A percentile compares a stretch with the other conserved stretches of the same genome.
These are phyloP conservation scores for Zosterops japonicus DNA, from an alignment of 2,113 vertebrate species.

Conservation along the genomic window DNA sequence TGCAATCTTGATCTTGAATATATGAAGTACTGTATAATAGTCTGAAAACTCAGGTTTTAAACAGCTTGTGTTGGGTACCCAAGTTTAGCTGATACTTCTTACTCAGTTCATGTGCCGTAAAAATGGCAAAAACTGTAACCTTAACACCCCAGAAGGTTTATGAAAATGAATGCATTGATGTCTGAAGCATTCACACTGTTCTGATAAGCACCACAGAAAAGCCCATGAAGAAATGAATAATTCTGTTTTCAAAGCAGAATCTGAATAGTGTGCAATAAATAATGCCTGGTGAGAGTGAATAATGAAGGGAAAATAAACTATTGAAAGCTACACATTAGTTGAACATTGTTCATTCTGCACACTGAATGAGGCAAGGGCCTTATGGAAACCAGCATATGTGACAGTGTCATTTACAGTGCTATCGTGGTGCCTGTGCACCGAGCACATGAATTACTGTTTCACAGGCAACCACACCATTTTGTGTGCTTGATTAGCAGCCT, in stretches of 20 bases:
- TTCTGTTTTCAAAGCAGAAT: conserved; percentile 56
- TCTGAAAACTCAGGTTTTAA: background rate
- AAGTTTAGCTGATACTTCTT: background rate
- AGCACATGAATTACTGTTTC: conserved; percentile 43
- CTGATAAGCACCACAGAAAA: conserved; percentile 29
- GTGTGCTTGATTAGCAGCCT: conserved; percentile 47
- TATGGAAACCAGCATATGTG: conserved; percentile 25
- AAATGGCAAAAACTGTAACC: background rate
- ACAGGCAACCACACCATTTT: conserved; percentile 35
- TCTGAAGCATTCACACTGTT: background rate
- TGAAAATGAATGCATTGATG: background rate
- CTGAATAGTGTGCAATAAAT: conserved; percentile 43
- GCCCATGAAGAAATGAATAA: conserved; percentile 53
- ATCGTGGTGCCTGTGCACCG: background rate
- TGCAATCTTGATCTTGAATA: background rate
- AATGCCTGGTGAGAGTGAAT: conserved; percentile 55
- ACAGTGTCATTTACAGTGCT: conserved; percentile 44
- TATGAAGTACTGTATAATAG: background rate
- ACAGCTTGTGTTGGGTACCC: background rate
- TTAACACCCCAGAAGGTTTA: background rate
- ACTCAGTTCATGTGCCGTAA: background rate
- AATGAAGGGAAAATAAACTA: conserved; percentile 55
- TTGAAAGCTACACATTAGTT: conserved; percentile 33
- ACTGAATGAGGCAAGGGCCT: conserved; percentile 27
- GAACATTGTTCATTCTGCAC: conserved; percentile 28